Evolutionary conservation across 2,888 invertebrate species (phyloP), one percentile per base, ranked within the genome.

Genomic region (Cheiracanthium punctorium): DNA sequence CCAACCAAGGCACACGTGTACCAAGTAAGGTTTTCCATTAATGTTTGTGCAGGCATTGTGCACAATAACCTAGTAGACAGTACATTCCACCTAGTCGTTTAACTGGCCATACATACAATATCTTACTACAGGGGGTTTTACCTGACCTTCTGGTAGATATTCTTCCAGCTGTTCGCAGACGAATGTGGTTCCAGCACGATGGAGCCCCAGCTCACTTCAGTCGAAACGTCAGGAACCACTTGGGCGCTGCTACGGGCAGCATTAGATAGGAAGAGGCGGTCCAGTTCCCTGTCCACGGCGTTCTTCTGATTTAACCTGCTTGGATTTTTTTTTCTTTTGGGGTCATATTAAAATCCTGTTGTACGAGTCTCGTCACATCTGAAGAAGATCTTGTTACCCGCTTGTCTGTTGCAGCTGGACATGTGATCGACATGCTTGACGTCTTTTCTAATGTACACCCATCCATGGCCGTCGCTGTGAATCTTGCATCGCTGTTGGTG

Each of bases 21-120:
- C 67, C 28, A 67, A 67, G 67, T 24, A 29, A 67, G 24, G 67
- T 67, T 20, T 67, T 67, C 67, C 67, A 67, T 67, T 67, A 67
- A 67, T 67, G 67, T 30, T 28, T 67, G 67, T 10, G 30, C 1
- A 67, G 7, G 30, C 67, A 67, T 28, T 67, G 67, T 67, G 67
- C 67, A 1, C 30, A 37, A 10, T 37, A 37, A 37, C 37, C 10
- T 37, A 37, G 37, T 37, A 37, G 4, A 37, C 37, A 20, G 1
- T 28, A 28, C 67, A 28, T 67, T 67, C 1, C 1, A 28, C n/a
- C n/a, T n/a, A n/a, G 1, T 52, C 37, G 37, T 37, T 37, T 7
- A 37, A 37, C 37, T 10, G 52, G 52, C n/a, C 52, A 52, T 10
- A 7, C 37, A 37, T 37, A 37, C 4, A 37, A 10, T 10, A 37